Base-by-base conservation (phyloP, 2,797 vertebrate genomes). In the Poeciliopsis gracilis region DNA sequence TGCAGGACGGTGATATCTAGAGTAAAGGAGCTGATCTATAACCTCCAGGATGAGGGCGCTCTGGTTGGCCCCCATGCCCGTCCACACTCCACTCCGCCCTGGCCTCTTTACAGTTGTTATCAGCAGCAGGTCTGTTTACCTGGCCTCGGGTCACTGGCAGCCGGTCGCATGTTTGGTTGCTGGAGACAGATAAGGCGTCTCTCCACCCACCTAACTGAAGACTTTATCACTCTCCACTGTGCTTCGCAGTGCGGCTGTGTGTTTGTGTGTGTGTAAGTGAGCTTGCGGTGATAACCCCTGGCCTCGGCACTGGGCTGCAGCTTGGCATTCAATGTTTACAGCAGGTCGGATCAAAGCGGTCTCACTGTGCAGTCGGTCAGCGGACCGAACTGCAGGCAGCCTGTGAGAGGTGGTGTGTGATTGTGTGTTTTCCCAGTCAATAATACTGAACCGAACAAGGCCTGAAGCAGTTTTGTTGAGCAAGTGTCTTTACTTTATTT, bases 141-240 rank as follows among this genome's bases (percentile, higher is more conserved):
- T 91, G 76, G 89, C 90, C 87, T 87, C 80, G 43, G 95, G 95
- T 94, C 94, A 94, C 83, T 86, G 89, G 89, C 90, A 91, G 91
- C 89, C 81, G 83, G 90, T 80, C 79, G 72, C 89, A 81, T 91
- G 95, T 90, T 93, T 93, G 85, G 91, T 89, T 85, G 92, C 89
- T 84, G 92, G 94, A 95, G 94, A 94, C 93, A 95, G 96, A 96
- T 96, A 95, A 95, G 88, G 93, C 90, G 85, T 95, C 95, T 95
- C 93, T 94, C 89, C 90, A 93, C 95, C 96, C 90, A 84, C 93
- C 85, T 92, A 80, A 82, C 91, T 83, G 78, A 77, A 91, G 92
- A 94, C 92, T 93, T 95, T 97, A 96, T 97, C 96, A 47, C 90
- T 84, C 76, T 78, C 70, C 36, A 77, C 94, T 96, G 93, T 96